Conservation (phyloP, 2,797 vertebrate species). For the Schizothorax lantsangensis region DNA sequence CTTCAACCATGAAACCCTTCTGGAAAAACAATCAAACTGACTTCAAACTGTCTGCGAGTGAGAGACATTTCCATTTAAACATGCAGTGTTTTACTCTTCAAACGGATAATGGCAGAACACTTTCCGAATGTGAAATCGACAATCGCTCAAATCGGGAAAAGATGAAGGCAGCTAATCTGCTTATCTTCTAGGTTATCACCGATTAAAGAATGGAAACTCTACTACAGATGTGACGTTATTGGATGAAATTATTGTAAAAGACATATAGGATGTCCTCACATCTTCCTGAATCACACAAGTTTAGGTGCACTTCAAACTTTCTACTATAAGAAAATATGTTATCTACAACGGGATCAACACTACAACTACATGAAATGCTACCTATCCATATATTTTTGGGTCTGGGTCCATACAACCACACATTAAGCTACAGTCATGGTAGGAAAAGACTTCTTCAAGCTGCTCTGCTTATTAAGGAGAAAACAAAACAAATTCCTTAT, state of each 20-base stretch:
- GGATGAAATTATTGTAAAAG: neutral
- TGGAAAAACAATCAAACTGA: slow-evolving; percentile 22
- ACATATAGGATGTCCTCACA: neutral
- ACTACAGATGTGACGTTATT: neutral
- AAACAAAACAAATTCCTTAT: slow-evolving; percentile 79
- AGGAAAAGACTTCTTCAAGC: slow-evolving; percentile 76
- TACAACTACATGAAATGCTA: slow-evolving; percentile 84
- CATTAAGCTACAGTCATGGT: slow-evolving; percentile 50
- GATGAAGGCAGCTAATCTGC: slow-evolving; percentile 53
- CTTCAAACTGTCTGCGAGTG: neutral
- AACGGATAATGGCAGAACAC: slow-evolving; percentile 29
- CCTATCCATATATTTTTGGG: slow-evolving; percentile 72
- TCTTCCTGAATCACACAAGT: slow-evolving; percentile 13
- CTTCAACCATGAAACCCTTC: neutral
- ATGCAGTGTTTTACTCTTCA: slow-evolving; percentile 13
- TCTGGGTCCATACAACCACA: slow-evolving; percentile 58
- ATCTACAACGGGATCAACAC: slow-evolving; percentile 76
- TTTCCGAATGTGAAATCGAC: slow-evolving; percentile 32
- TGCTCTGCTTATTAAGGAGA: slow-evolving; percentile 72
- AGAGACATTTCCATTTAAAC: slow-evolving; percentile 8
- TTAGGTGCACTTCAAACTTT: slow-evolving; percentile 33
- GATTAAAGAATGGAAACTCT: slow-evolving; percentile 30
- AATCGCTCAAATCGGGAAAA: slow-evolving; percentile 39
- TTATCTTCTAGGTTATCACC: slow-evolving; percentile 19
- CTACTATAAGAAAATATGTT: slow-evolving; percentile 45